phyloP scores from a whole-genome alignment of 1,140 invertebrate species.

The Eciton burchellii region DNA sequence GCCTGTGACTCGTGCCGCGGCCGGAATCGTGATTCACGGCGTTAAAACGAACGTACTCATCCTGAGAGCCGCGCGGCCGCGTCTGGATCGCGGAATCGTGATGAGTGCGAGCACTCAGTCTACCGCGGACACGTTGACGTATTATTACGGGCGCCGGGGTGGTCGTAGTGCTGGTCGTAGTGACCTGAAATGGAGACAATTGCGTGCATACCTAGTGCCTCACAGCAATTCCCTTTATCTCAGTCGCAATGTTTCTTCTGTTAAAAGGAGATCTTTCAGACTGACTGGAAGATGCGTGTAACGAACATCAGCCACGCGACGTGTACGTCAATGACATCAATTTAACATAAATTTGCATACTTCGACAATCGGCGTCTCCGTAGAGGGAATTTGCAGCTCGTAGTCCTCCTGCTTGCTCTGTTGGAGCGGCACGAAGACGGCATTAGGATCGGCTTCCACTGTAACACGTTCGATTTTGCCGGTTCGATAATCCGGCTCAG shows the following conservation, averaged over 20 bases:
- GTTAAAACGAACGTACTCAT: constrained; percentile 84
- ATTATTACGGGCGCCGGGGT: constrained; percentile 76
- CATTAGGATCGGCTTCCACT: constrained; percentile 43
- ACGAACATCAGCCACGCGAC: neutral
- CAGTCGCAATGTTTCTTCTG: neutral
- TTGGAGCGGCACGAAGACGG: constrained; percentile 71
- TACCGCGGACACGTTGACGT: constrained; percentile 78
- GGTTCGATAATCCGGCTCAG: constrained; percentile 56
- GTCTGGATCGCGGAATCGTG: constrained; percentile 81
- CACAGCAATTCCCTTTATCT: no score
- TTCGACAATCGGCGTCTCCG: constrained; percentile 64
- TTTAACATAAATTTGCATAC: constrained; percentile 61
- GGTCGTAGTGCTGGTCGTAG: constrained; percentile 77
- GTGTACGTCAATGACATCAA: neutral
- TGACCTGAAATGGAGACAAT: constrained; percentile 33
- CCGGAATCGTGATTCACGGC: constrained; percentile 78
- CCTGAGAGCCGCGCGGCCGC: constrained; percentile 77
- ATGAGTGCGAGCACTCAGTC: constrained; percentile 73
- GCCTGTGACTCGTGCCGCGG: constrained; percentile 30
- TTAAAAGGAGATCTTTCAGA: neutral
- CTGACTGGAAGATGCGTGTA: no score
- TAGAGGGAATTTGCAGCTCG: constrained; percentile 55
- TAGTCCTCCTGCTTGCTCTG: constrained; percentile 75
- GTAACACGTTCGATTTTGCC: constrained; percentile 52
- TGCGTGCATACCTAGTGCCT: no score